These are phyloP conservation scores for Podarcis cretensis DNA, from an alignment of 2,113 vertebrate genomes.

Conservation along the genomic window DNA sequence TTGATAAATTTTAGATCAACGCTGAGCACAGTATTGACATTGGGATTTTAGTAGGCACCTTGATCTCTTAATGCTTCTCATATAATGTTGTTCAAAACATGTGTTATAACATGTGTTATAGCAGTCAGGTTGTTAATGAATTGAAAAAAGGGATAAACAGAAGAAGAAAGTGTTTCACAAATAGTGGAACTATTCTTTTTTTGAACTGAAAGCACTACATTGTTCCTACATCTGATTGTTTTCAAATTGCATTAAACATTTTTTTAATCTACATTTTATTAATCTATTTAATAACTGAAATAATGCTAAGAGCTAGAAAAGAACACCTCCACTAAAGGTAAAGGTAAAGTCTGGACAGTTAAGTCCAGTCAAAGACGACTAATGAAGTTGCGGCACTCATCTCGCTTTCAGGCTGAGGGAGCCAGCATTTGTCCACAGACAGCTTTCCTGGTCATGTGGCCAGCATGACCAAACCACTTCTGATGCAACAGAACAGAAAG, in stretches of 20 bases:
- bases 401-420: no score
- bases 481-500: no score
- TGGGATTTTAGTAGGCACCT: constrained; percentile 22
- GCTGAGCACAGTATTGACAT: constrained; percentile 24
- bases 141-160: constrained; percentile 2
- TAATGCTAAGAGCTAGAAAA: not conserved
- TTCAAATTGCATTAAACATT: not conserved
- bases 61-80: constrained; percentile 39
- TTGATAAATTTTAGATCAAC: constrained; percentile 39
- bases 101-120: not conserved
- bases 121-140: constrained; percentile 35
- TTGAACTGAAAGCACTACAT: constrained; percentile 24
- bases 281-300: not conserved
- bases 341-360: no score
- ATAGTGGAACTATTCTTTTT: not conserved
- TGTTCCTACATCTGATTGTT: not conserved
- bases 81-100: constrained; percentile 17
- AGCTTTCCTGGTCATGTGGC: no score
- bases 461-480: no score
- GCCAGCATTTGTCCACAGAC: no score
- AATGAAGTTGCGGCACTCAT: no score
- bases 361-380: no score
- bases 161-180: constrained; percentile 16
- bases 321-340: no score
- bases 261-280: not conserved